A percentile compares a stretch with the other conserved stretches of the same genome.
phyloP scores from a whole-genome alignment of 1,140 invertebrate genomes.

The Rhopalosiphum padi region DNA sequence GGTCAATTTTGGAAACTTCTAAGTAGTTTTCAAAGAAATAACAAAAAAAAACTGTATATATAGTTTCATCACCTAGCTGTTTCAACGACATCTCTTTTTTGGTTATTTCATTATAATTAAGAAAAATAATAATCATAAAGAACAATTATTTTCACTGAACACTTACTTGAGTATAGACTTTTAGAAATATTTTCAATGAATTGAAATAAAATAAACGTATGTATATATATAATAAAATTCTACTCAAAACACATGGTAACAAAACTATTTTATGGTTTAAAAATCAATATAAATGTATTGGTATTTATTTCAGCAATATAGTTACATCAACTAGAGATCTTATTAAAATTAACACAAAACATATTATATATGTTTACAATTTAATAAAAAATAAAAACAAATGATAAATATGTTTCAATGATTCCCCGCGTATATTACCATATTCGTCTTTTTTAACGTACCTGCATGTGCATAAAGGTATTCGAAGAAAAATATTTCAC shows the following conservation, averaged over 20 bases:
- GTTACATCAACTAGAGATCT: not conserved
- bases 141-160: not conserved
- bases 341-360: not conserved
- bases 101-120: not conserved
- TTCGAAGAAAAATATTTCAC: slow-evolving; percentile 6
- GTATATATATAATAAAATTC: not conserved
- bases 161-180: not conserved
- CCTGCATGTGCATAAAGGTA: not conserved
- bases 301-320: not conserved
- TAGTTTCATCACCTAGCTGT: not conserved
- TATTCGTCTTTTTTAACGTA: not conserved
- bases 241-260: not conserved
- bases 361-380: not conserved
- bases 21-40: not conserved
- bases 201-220: not conserved
- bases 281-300: not conserved
- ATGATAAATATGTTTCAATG: not conserved
- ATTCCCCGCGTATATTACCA: not conserved
- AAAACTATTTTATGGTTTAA: not conserved
- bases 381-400: not conserved
- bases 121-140: not conserved
- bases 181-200: not conserved
- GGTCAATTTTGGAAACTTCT: not conserved
- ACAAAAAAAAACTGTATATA: not conserved
- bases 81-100: not conserved